Base-by-base conservation (phyloP, 2,888 invertebrate species). In the Latrodectus hesperus region DNA sequence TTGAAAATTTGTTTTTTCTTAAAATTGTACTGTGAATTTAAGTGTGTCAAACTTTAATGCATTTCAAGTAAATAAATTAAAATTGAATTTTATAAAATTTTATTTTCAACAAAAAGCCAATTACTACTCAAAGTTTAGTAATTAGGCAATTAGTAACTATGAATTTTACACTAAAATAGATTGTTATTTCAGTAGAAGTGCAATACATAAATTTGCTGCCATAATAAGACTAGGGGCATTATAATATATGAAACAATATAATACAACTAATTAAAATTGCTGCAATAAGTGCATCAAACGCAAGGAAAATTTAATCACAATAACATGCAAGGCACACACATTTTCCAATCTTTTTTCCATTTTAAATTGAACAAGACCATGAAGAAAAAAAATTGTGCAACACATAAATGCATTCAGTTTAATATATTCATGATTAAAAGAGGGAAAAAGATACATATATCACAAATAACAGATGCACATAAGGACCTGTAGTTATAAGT, bases 31-130 rank as follows among this genome's bases (percentile, higher is more conserved):
- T 14, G 17, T 17, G 26, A 22, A 65, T 51, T 17, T n/a, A 16
- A 74, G 6, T 6, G 6, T 6, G 6, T 38, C 6, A 38, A 38
- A 38, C 6, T 6, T 6, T 6, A 38, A 6, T 38, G 38, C 38
- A 38, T 38, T 38, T 38, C 38, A 38, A 38, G 64, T 8, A 77
- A 84, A 72, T 9, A 85, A 14, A 67, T 9, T 38, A 53, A n/a
- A 60, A 38, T 22, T 17, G 26, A n/a, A 1, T 81, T 75, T 81
- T 87, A 75, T 71, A 81, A 81, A 76, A 64, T 86, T 84, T 87
- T 87, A 87, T 87, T 87, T 77, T 87, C 86, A 87, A 87, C 86
- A 87, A 84, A 84, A 77, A 87, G 86, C 86, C 86, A 77, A 77
- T 77, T 87, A 81, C 81, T 71, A 55, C 72, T 71, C 76, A 81